A percentile compares a stretch with the other conserved stretches of the same genome.
Conservation (phyloP, 2,797 vertebrate genomes). For the Sparus aurata region DNA sequence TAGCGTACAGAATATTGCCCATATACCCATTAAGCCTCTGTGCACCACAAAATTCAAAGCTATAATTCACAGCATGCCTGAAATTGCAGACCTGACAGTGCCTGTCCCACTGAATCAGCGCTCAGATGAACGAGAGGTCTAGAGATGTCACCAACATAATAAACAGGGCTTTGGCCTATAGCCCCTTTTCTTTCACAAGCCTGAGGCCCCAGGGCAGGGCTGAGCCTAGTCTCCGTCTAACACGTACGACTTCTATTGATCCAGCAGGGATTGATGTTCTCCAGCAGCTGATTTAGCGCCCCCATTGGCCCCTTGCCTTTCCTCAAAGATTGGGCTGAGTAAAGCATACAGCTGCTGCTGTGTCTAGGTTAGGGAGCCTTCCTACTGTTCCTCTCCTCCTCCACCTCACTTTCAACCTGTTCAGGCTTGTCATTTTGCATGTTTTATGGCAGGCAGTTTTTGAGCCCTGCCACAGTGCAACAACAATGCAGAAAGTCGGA, state of each 20-base stretch:
- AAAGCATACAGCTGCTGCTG: slow-evolving; percentile 64
- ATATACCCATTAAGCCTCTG: slow-evolving; percentile 62
- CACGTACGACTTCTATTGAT: slow-evolving; percentile 81
- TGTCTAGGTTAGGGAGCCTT: slow-evolving; percentile 48
- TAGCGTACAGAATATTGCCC: slow-evolving; percentile 50
- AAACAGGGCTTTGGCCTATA: slow-evolving; percentile 77
- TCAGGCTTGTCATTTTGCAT: slow-evolving; percentile 20
- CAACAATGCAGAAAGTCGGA: slow-evolving; percentile 8
- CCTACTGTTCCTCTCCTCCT: slow-evolving; percentile 22
- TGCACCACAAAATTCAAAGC: slow-evolving; percentile 69
- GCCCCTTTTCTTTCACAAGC: slow-evolving; percentile 64
- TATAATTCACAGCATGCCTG: slow-evolving; percentile 76
- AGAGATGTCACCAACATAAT: slow-evolving; percentile 80
- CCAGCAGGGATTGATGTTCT: slow-evolving; percentile 80
- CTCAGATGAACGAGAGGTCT: slow-evolving; percentile 76
- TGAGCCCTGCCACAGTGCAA: slow-evolving; percentile 16
- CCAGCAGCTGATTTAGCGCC: slow-evolving; percentile 80
- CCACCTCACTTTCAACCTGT: slow-evolving; percentile 28
- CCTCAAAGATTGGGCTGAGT: slow-evolving; percentile 73
- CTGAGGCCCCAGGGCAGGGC: slow-evolving; percentile 56
- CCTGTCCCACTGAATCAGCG: slow-evolving; percentile 77
- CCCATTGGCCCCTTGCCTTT: slow-evolving; percentile 54
- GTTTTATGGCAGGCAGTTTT: slow-evolving; percentile 38
- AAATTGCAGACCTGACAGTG: slow-evolving; percentile 79
- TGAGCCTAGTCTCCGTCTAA: slow-evolving; percentile 66